Conservation (phyloP, 2,797 vertebrate genomes). For the Scolopax bukidnonensis region DNA sequence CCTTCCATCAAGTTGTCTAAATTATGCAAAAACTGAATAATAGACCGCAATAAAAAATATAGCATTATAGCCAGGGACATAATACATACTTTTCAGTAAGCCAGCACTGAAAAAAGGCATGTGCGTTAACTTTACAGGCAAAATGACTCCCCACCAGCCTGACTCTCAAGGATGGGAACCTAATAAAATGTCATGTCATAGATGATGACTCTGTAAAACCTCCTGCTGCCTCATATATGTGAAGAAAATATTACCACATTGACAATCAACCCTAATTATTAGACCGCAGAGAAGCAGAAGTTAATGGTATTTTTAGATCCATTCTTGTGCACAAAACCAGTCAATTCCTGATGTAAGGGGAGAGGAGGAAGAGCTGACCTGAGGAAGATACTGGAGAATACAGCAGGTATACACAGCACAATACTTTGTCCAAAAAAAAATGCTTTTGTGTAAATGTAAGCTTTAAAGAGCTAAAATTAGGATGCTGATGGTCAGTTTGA, state of each 20-base stretch:
- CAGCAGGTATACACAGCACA: background rate
- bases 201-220: background rate
- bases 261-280: background rate
- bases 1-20: slow-evolving; percentile 14
- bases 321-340: background rate
- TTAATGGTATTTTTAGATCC: background rate
- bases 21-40: slow-evolving; percentile 18
- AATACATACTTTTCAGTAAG: slow-evolving; percentile 15
- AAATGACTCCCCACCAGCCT: background rate
- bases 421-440: background rate
- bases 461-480: background rate
- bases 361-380: background rate
- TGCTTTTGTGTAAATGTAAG: background rate
- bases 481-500: background rate
- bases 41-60: background rate
- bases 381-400: background rate
- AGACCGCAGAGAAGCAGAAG: background rate
- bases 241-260: background rate
- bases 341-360: background rate
- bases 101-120: background rate
- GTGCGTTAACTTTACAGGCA: background rate
- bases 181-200: background rate
- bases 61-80: background rate
- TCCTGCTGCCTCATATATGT: background rate
- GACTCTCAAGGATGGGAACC: background rate